Evolutionary conservation across 1,140 invertebrate genomes (phyloP).

Genomic region (Bombus sibiricus): DNA sequence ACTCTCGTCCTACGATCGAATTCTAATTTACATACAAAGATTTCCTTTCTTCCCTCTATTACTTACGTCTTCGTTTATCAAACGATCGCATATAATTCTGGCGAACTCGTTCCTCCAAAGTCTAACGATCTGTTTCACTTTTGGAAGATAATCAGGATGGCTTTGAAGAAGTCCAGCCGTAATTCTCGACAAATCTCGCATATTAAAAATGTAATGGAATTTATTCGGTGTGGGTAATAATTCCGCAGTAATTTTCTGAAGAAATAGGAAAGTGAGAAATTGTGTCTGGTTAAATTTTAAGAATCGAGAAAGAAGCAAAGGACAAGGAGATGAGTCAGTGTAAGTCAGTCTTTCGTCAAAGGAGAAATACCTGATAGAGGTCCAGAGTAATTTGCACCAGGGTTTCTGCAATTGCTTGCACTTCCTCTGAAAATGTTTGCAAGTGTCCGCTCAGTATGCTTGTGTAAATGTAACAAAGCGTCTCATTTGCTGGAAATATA

Average conservation of each 20-base stretch:
- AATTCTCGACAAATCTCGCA: slow-evolving; percentile 93
- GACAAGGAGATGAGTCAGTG: too few species aligned
- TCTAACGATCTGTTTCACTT: slow-evolving; percentile 88
- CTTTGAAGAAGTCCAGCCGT: slow-evolving; percentile 91
- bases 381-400: slow-evolving; percentile 91
- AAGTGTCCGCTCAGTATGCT: slow-evolving; percentile 92
- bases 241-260: slow-evolving; percentile 84
- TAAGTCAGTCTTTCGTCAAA: not conserved
- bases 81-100: slow-evolving; percentile 92
- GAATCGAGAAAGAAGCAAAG: not conserved
- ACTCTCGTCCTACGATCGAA: slow-evolving; percentile 80
- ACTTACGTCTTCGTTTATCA: slow-evolving; percentile 88
- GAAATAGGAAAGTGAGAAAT: not conserved
- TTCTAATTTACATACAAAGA: slow-evolving; percentile 1
- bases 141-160: slow-evolving; percentile 86
- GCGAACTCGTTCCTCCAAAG: slow-evolving; percentile 95
- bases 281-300: not conserved
- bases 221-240: slow-evolving; percentile 95
- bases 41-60: not conserved
- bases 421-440: slow-evolving; percentile 85
- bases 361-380: slow-evolving; percentile 87
- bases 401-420: slow-evolving; percentile 85
- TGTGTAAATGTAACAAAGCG: slow-evolving; percentile 91
- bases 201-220: slow-evolving; percentile 97
- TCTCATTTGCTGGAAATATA: slow-evolving; percentile 89